Evolutionary conservation across 2,888 invertebrate species (phyloP).

Genomic region (Drosophila anomelani): DNA sequence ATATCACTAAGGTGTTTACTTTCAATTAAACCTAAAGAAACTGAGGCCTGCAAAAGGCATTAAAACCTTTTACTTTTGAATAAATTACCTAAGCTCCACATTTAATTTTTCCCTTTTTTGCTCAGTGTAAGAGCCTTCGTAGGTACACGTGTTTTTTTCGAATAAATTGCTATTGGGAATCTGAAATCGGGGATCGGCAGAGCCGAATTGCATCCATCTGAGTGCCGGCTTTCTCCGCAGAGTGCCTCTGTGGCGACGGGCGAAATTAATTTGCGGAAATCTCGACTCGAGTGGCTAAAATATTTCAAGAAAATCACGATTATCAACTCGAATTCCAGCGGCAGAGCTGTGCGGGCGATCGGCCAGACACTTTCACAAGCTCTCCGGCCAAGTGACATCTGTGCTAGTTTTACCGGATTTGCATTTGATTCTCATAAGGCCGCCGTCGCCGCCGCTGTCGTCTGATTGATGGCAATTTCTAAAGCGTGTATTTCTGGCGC

Average conservation of each 20-base stretch:
- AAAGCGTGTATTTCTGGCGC: constrained; percentile 27
- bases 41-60: background rate
- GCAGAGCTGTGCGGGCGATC: constrained; percentile 34
- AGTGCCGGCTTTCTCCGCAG: constrained; percentile 29
- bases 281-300: constrained; percentile 62
- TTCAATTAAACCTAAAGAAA: background rate
- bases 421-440: constrained; percentile 54
- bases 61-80: background rate
- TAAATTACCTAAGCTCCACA: background rate
- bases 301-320: constrained; percentile 75
- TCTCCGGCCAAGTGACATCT: constrained; percentile 54
- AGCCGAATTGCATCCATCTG: constrained; percentile 37
- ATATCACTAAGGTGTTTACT: background rate
- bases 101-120: background rate
- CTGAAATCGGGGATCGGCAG: constrained; percentile 37
- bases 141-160: constrained; percentile 62
- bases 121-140: constrained; percentile 8
- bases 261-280: constrained; percentile 48
- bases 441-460: constrained; percentile 1
- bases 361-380: constrained; percentile 72
- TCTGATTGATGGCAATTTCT: constrained; percentile 45
- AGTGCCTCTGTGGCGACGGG: constrained; percentile 20
- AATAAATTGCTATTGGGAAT: constrained; percentile 61
- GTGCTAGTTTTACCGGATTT: constrained; percentile 63
- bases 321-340: constrained; percentile 54